Base-by-base conservation (phyloP, 2,888 invertebrate species). In the Heliconius aoede region DNA sequence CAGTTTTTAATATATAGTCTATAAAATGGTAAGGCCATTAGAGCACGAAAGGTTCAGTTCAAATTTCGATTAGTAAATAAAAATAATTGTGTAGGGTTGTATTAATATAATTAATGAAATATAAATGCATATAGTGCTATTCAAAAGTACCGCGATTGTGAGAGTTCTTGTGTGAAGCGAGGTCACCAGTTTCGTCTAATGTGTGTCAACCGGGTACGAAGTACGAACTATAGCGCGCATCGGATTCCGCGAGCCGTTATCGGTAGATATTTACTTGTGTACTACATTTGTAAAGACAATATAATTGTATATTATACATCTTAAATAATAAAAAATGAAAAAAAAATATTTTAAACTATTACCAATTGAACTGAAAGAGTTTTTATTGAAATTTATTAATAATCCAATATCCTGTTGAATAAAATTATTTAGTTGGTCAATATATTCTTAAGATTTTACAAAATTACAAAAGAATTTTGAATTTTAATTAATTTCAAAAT, bases 211-310 rank as follows among this genome's bases (percentile, higher is more conserved):
- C 51, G 60, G 30, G 67, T 61, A 55, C 28, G 68, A 61, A 72
- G 72, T 61, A 60, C 36, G 58, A 60, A 72, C 64, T 72, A 58
- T 72, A 30, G 78, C 82, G 74, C 80, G 84, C 81, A 82, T 81
- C 82, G 80, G 84, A 85, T 82, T 83, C 75, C 69, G 71, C 11
- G 64, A n/a, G 8, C 75, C 75, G 75, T 76, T 76, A 76, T 76
- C 36, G 51, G 15, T 71, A 71, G 40, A 40, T 18, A 28, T 61
- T 68, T 61, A 69, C 46, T 30, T 61, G 24, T 46, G 62, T 51
- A 51, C 32, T 40, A 67, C 40, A 21, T 62, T 61, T 62, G 28
- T 5, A 58, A 60, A 61, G 21, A 40, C 26, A 32, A 36, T 36
- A 26, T 21, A 24, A 24, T 7, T n/a, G 13, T 58, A 7, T 51